Percentiles rank a stretch among this genome's conserved stretches.
phyloP scores from a whole-genome alignment of 1,140 invertebrate species.

The Elysia chlorotica region DNA sequence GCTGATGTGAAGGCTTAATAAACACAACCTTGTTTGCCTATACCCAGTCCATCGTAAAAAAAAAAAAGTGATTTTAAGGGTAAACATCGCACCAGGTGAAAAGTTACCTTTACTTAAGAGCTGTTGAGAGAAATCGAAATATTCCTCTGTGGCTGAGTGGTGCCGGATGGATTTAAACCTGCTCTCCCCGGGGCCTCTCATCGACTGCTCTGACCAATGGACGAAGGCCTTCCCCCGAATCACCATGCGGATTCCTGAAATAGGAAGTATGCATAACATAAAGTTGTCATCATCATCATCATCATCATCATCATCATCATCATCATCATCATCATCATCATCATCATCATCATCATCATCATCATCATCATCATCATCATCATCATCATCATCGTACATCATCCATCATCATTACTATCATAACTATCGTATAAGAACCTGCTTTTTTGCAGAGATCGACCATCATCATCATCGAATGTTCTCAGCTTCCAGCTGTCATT shows the following conservation, averaged over 20 bases:
- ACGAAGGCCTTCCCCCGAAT: conserved; percentile 47
- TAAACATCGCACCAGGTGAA: too few species aligned
- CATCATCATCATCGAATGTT: too few species aligned
- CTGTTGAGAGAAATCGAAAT: conserved; percentile 37
- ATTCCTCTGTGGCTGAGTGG: conserved; percentile 45
- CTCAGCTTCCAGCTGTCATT: too few species aligned
- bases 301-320: conserved; percentile 6
- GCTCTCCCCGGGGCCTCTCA: conserved; percentile 40
- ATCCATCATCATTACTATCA: background rate
- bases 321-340: conserved; percentile 9
- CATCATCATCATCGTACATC: conserved; percentile 6
- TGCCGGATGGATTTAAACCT: conserved; percentile 41
- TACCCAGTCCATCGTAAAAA: too few species aligned
- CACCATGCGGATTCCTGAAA: conserved; percentile 40
- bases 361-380: conserved; percentile 10
- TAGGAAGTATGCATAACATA: background rate
- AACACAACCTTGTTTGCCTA: too few species aligned
- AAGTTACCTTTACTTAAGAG: conserved; percentile 29
- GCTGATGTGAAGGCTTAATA: too few species aligned
- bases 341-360: conserved; percentile 12
- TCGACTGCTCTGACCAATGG: conserved; percentile 49
- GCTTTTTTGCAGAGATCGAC: too few species aligned
- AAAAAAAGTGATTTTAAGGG: too few species aligned
- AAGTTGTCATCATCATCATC: conserved; percentile 5
- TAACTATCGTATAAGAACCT: too few species aligned